phyloP scores from a whole-genome alignment of 2,888 invertebrate species.

The Luperina nickerlii region DNA sequence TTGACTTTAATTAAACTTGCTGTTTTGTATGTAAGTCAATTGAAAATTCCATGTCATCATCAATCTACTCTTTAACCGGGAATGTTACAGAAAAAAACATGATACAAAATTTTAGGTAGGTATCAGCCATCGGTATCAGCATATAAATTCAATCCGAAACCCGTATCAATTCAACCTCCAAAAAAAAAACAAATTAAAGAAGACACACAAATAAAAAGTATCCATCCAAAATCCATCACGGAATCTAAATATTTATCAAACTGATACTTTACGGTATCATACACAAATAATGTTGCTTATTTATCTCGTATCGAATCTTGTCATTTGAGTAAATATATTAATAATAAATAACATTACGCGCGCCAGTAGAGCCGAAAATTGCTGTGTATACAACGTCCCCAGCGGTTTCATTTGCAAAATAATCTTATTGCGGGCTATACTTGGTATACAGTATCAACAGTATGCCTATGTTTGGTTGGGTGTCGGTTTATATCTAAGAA shows the following conservation, averaged over 20 bases:
- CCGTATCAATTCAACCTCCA: background rate
- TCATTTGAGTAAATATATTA: constrained; percentile 81
- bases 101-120: background rate
- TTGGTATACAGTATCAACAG: background rate
- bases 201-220: constrained; percentile 14
- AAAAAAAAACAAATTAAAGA: constrained; percentile 21
- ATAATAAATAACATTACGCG: constrained; percentile 84
- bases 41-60: background rate
- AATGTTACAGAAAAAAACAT: background rate
- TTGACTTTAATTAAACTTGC: background rate
- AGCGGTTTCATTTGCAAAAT: constrained; percentile 67
- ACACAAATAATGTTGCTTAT: constrained; percentile 74
- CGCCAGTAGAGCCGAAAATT: constrained; percentile 84
- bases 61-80: background rate
- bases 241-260: constrained; percentile 57
- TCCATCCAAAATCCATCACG: constrained; percentile 37
- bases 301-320: constrained; percentile 76
- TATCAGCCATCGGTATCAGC: background rate
- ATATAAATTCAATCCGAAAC: constrained; percentile 22
- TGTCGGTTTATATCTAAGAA: constrained; percentile 28
- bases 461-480: background rate
- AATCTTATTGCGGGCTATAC: constrained; percentile 55
- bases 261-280: constrained; percentile 46
- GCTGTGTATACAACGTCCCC: constrained; percentile 69
- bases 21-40: background rate